Evolutionary conservation across 2,888 invertebrate species (phyloP).

Genomic region (Plusia festucae): DNA sequence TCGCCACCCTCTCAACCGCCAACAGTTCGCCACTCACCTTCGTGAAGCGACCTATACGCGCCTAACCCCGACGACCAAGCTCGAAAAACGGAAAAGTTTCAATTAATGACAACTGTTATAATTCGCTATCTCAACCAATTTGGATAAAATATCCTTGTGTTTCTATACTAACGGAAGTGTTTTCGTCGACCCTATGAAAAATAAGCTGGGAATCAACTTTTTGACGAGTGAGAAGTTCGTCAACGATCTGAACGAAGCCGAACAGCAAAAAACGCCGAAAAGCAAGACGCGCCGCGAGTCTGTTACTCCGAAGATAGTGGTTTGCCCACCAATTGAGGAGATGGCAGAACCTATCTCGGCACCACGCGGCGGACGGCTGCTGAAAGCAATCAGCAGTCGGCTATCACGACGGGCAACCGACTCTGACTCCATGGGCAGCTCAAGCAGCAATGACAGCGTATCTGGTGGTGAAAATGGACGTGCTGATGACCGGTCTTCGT

Average conservation of each 20-base stretch:
- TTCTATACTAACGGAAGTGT: slow-evolving; percentile 62
- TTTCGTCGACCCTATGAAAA: slow-evolving; percentile 79
- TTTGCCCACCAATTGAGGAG: slow-evolving; percentile 86
- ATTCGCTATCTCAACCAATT: slow-evolving; percentile 47
- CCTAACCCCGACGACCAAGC: slow-evolving; percentile 53
- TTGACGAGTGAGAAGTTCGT: slow-evolving; percentile 77
- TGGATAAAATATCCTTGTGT: slow-evolving; percentile 51
- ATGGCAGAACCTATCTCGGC: slow-evolving; percentile 89
- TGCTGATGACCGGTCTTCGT: slow-evolving; percentile 84
- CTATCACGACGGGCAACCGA: slow-evolving; percentile 88
- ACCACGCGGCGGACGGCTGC: slow-evolving; percentile 90
- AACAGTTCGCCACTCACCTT: slow-evolving; percentile 75
- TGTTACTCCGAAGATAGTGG: slow-evolving; percentile 83
- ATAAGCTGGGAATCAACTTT: slow-evolving; percentile 76
- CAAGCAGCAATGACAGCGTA: slow-evolving; percentile 85
- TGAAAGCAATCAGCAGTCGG: slow-evolving; percentile 91
- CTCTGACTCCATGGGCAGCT: slow-evolving; percentile 81
- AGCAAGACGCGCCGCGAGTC: slow-evolving; percentile 72
- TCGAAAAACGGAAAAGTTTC: slow-evolving; percentile 77
- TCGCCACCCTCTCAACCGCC: slow-evolving; percentile 57
- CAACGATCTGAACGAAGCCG: slow-evolving; percentile 72
- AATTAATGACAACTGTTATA: slow-evolving; percentile 59
- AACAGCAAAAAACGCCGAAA: slow-evolving; percentile 69
- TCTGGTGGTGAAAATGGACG: slow-evolving; percentile 78
- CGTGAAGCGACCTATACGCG: slow-evolving; percentile 70